Evolutionary conservation across 2,797 vertebrate species (phyloP), one percentile per base, ranked within the genome.

Genomic region (Epinephelus coioides): DNA sequence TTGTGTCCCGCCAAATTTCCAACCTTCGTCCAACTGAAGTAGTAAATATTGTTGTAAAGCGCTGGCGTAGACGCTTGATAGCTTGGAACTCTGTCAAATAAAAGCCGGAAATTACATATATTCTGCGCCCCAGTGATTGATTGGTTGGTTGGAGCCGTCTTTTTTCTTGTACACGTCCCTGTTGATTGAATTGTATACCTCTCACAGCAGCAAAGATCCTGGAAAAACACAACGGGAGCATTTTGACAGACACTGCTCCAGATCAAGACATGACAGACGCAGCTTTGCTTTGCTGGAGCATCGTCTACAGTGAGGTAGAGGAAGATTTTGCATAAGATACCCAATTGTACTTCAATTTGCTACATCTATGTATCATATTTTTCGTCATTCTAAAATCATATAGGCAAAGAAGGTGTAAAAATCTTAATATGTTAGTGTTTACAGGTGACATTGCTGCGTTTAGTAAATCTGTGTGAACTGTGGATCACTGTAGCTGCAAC

Each of bases 1-100:
- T 88, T 86, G 89, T 89, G 84, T 80, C 71, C 73, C 44, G 78
- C 74, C 80, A 90, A 88, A 78, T 88, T 84, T 81, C 65, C 75
- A 79, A 73, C 76, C 81, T 71, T 51, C 27, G 47, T 82, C 60
- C 82, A 84, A 70, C 34, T 44, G 65, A 77, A 63, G 76, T 47
- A 38, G 75, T 78, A 71, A 88, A 89, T 80, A 69, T 86, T 63
- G 79, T 77, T 76, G 69, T 64, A 78, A 70, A 83, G 55, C 19
- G 11, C 53, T 43, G 73, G 64, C 19, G 3, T 69, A 14, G 77
- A 53, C 23, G 38, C 21, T 55, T 49, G 63, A 77, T 70, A 43
- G 55, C 46, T 73, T 73, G 54, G 67, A 56, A 19, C 53, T 60
- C 46, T 30, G 23, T 68, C 59, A 69, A 63, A 66, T 54, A 56